phyloP scores from a whole-genome alignment of 2,113 vertebrate genomes.

The Pelecanoides urinatrix region DNA sequence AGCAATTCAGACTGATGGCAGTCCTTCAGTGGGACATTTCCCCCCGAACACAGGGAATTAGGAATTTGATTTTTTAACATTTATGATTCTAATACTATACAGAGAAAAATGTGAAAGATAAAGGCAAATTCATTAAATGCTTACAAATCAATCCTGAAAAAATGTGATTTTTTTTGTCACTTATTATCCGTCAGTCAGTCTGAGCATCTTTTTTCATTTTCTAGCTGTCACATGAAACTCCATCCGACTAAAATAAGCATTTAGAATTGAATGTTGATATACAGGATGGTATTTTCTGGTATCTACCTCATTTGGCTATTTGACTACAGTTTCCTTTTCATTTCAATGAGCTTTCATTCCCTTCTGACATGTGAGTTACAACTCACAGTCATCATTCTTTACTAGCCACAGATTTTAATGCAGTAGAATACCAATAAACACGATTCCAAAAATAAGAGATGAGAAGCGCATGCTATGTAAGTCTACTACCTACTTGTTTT shows the following conservation, averaged over 20 bases:
- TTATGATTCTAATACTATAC: neutral
- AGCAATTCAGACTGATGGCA: neutral
- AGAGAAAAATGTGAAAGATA: neutral
- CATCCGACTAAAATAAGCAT: neutral
- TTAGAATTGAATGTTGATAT: neutral
- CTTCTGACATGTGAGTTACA: neutral
- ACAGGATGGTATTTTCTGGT: neutral
- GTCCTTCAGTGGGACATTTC: neutral
- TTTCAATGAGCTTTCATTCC: neutral
- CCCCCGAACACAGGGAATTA: neutral
- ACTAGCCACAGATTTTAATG: neutral
- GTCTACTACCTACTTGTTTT: neutral
- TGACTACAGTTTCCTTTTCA: neutral
- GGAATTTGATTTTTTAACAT: neutral
- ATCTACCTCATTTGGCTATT: neutral
- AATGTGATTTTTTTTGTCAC: neutral
- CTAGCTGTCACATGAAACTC: neutral
- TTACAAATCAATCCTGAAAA: neutral
- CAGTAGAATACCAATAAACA: neutral
- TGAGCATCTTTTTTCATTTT: neutral
- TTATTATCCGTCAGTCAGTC: neutral
- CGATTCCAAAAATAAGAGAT: neutral
- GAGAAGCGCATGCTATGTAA: neutral
- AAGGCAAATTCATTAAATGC: neutral
- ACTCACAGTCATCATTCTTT: neutral